Conservation (phyloP, 2,797 vertebrate genomes). For the Sebastes vulpes region DNA sequence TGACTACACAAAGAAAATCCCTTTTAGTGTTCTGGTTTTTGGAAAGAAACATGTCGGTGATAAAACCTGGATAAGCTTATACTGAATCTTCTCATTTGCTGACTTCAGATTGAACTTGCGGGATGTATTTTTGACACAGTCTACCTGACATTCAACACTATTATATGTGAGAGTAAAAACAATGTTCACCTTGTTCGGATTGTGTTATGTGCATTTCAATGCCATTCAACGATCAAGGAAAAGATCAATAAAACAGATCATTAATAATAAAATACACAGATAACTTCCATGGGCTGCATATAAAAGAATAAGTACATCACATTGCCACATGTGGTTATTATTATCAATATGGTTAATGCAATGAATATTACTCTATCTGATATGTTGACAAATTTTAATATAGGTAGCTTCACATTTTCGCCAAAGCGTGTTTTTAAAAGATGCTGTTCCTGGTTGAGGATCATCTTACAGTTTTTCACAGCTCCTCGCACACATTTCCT, state of each 20-base stretch:
- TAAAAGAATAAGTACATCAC: too few relatives aligned
- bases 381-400: not conserved
- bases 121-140: not conserved
- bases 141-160: not conserved
- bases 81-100: not conserved
- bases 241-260: not conserved
- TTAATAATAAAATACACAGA: not conserved
- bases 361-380: too few relatives aligned
- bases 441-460: not conserved
- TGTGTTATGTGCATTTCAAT: not conserved
- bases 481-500: not conserved
- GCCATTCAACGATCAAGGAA: not conserved
- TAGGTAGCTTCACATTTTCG: not conserved
- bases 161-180: not conserved
- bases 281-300: too few relatives aligned
- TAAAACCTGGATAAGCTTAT: not conserved
- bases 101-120: not conserved
- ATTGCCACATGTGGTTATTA: too few relatives aligned
- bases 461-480: not conserved
- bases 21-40: not conserved
- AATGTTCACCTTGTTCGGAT: not conserved
- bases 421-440: not conserved
- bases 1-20: slow-evolving; percentile 7
- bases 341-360: too few relatives aligned
- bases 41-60: not conserved